Evolutionary conservation across 1,140 invertebrate species (phyloP).

Genomic region (Drosophila nasuta): DNA sequence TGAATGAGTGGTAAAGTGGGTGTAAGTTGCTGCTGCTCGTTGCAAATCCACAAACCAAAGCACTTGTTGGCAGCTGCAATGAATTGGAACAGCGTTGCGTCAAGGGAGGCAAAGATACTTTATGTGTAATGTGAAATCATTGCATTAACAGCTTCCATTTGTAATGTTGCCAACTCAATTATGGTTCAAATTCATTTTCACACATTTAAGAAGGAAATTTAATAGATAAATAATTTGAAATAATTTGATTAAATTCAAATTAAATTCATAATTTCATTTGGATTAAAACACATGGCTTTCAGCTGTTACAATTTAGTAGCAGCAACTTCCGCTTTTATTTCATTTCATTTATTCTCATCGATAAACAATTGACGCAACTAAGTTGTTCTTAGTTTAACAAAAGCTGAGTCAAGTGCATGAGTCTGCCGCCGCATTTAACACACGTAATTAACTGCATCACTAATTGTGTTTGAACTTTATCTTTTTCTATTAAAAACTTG

Average conservation of each 20-base stretch:
- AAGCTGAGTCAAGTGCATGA: not conserved
- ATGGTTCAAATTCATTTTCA: not conserved
- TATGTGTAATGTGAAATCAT: not conserved
- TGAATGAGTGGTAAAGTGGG: slow-evolving; percentile 2
- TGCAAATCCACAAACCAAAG: slow-evolving; percentile 13
- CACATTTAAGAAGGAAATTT: not conserved
- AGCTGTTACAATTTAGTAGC: not conserved
- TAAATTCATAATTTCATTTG: not conserved
- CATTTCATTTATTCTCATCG: not conserved
- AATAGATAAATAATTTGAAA: no score
- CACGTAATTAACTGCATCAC: not conserved
- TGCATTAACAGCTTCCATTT: not conserved
- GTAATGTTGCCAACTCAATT: not conserved
- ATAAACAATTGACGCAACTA: not conserved
- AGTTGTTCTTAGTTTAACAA: not conserved
- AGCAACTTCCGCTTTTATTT: not conserved
- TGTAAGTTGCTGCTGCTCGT: slow-evolving; percentile 4
- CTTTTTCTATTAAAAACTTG: not conserved
- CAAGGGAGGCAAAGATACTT: not conserved
- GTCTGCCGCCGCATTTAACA: not conserved
- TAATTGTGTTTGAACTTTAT: not conserved
- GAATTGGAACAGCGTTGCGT: slow-evolving; percentile 5
- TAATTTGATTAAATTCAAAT: not conserved
- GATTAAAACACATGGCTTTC: not conserved
- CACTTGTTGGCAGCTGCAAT: slow-evolving; percentile 11